Conservation (phyloP, 2,797 vertebrate species). For the Toxotes lorentzi region DNA sequence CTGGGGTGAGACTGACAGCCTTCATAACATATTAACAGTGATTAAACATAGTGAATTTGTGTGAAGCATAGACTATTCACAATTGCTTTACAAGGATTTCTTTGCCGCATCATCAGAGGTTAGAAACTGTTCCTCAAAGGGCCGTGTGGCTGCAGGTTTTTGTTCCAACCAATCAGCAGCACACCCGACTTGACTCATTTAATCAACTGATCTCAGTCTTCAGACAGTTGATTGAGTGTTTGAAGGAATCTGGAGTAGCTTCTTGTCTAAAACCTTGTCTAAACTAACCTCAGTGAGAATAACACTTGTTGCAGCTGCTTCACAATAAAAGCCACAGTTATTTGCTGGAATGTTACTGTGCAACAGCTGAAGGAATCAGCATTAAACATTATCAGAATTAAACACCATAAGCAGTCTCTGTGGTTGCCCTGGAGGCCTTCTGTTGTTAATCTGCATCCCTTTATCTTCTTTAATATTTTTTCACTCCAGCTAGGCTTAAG, state of each 20-base stretch:
- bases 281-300: neutral
- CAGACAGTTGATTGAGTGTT: too few species aligned
- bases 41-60: neutral
- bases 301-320: conserved; percentile 27
- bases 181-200: too few species aligned
- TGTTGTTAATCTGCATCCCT: conserved; percentile 25
- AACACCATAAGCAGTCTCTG: conserved; percentile 14
- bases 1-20: conserved; percentile 85
- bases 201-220: too few species aligned
- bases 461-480: conserved; percentile 1
- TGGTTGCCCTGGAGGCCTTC: conserved; percentile 15
- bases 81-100: neutral
- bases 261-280: conserved; percentile 10
- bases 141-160: too few species aligned
- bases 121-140: too few species aligned
- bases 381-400: conserved; percentile 21
- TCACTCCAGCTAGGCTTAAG: neutral
- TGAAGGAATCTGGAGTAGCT: neutral
- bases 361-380: conserved; percentile 43
- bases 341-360: conserved; percentile 20
- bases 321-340: conserved; percentile 10
- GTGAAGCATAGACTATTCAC: neutral
- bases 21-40: neutral
- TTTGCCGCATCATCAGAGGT: rapidly evolving
- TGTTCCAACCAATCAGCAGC: too few species aligned